Base-by-base conservation (phyloP, 1,140 invertebrate species). In the Teleopsis dalmanni region DNA sequence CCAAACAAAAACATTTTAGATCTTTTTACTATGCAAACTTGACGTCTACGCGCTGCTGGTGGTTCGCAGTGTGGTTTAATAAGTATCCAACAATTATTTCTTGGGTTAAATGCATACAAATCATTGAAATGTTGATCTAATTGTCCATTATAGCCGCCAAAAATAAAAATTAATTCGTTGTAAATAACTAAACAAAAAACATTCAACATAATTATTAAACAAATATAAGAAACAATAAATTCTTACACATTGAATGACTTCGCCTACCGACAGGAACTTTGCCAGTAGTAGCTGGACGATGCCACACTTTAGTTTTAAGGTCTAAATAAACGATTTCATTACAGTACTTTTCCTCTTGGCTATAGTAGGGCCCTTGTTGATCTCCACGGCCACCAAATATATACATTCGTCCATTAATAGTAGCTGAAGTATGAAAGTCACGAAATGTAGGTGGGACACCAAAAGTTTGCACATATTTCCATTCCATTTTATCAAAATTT, bases 211-310 rank as follows among this genome's bases (percentile, higher is more conserved):
- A 2, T 18, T 43, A 25, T 29, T 34, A 31, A 19, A 49, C 14
- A 14, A 4, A 14, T 37, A 21, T 48, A 25, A 26, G 48, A 25
- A 23, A 40, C 37, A 48, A 47, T 14, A 36, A 22, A n/a, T 31
- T 74, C 81, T 78, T 75, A 90, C 87, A 91, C 55, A 89, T 85
- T 55, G 90, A 91, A 75, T 94, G 91, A 66, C 88, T 91, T 26
- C 91, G 74, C 53, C 91, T 72, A 36, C 89, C 89, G 48, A 77
- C 71, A 5, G 89, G 79, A 54, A 77, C 72, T 19, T 75, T 72
- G 13, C 81, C 81, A 11, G 62, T 72, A 7, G 77, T 74, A 8
- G 71, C 59, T 31, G 81, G 75, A n/a, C 73, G 72, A 21, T 77
- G 65, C 90, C 91, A 94, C 35, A 72, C 77, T 38, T 79, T 76